These are phyloP conservation scores for Mobula birostris DNA, from an alignment of 2,113 vertebrate species.

Conservation along the genomic window DNA sequence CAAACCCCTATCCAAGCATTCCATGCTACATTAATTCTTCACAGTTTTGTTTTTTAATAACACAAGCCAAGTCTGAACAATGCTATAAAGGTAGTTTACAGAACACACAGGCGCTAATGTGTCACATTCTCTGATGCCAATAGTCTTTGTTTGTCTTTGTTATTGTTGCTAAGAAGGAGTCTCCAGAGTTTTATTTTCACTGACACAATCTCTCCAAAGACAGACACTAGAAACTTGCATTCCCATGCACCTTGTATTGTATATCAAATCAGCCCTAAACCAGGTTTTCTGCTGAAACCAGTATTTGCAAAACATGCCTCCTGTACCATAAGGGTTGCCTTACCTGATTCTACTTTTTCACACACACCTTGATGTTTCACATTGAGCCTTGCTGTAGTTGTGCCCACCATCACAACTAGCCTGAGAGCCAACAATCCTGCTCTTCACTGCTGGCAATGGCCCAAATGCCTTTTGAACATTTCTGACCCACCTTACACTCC, in stretches of 20 bases:
- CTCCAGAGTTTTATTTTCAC: slow-evolving; percentile 12
- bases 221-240: background rate
- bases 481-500: background rate
- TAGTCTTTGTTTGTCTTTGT: slow-evolving; percentile 9
- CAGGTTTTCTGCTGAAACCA: background rate
- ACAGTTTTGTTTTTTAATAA: background rate
- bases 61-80: background rate
- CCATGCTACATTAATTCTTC: slow-evolving; percentile 23
- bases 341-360: background rate
- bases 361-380: background rate
- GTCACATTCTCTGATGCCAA: slow-evolving; percentile 24
- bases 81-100: slow-evolving; percentile 10
- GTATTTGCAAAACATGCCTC: background rate
- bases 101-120: slow-evolving; percentile 8
- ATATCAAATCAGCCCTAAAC: background rate
- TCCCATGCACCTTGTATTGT: background rate
- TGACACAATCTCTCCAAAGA: background rate
- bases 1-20: slow-evolving; percentile 13
- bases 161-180: slow-evolving; percentile 9
- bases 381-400: background rate
- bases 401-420: background rate
- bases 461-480: background rate
- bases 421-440: background rate
- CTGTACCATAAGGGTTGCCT: background rate
- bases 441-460: background rate